Conservation (phyloP, 2,113 vertebrate genomes). For the Hipposideros armiger region DNA sequence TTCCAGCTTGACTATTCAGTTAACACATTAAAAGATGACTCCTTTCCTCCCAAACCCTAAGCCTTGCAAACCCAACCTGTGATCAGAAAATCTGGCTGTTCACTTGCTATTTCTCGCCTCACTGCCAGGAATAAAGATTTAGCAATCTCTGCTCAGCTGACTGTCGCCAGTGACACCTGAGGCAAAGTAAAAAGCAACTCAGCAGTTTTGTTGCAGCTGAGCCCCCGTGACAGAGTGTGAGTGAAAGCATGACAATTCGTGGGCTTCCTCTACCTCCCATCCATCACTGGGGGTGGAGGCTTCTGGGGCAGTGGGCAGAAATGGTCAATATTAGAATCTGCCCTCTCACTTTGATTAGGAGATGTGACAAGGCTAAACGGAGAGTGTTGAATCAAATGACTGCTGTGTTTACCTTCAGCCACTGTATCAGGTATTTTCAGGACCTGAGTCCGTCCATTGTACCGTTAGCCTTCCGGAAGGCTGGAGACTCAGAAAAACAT, state of each 20-base stretch:
- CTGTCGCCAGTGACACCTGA: slow-evolving; percentile 27
- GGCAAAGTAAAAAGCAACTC: slow-evolving; percentile 28
- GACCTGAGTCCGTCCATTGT: neutral
- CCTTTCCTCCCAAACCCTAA: neutral
- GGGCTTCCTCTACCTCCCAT: neutral
- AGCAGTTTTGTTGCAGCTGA: neutral
- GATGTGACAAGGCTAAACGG: neutral
- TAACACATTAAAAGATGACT: neutral
- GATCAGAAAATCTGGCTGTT: slow-evolving; percentile 63
- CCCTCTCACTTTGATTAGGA: neutral
- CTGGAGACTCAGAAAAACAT: neutral
- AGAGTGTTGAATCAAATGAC: neutral
- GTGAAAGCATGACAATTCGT: neutral
- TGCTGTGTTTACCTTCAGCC: too few relatives aligned
- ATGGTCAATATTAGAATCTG: neutral
- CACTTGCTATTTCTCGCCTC: slow-evolving; percentile 31
- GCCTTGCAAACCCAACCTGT: neutral
- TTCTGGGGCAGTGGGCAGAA: neutral
- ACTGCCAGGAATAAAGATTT: slow-evolving; percentile 58
- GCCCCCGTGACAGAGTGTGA: fast-evolving
- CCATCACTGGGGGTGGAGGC: neutral
- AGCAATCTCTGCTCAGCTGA: slow-evolving; percentile 33
- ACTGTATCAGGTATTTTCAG: neutral
- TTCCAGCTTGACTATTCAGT: slow-evolving; percentile 1
- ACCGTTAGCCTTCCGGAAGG: neutral